Conservation (phyloP, 53 echinoderm and acorn worm genomes). For the Paracentrotus lividus region DNA sequence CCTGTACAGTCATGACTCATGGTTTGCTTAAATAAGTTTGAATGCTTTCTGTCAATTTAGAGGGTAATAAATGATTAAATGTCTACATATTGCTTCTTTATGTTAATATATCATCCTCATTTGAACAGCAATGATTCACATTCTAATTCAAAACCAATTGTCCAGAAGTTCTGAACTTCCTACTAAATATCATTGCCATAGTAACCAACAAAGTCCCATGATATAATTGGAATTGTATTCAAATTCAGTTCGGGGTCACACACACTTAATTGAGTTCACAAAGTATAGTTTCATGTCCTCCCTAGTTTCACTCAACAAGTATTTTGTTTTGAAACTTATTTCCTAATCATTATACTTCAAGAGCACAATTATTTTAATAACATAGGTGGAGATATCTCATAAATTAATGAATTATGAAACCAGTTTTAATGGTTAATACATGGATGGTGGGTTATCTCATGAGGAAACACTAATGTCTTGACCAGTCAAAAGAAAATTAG, state of each 20-base stretch:
- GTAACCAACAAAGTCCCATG: not conserved
- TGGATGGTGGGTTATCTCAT: not conserved
- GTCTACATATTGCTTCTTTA: too few species aligned
- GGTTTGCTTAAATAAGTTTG: too few species aligned
- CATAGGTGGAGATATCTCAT: not conserved
- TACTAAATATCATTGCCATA: not conserved
- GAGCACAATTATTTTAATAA: not conserved
- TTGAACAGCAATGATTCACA: not conserved
- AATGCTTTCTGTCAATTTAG: too few species aligned
- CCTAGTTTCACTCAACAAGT: not conserved
- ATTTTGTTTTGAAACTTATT: not conserved
- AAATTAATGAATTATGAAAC: not conserved
- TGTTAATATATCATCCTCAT: not conserved
- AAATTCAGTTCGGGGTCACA: slow-evolving; percentile 11
- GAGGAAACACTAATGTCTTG: not conserved
- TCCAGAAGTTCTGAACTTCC: slow-evolving; percentile 10
- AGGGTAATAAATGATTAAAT: too few species aligned
- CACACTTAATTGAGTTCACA: not conserved
- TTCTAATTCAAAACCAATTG: not conserved
- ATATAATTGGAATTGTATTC: slow-evolving; percentile 19
- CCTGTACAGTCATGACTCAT: too few species aligned
- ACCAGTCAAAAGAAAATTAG: not conserved
- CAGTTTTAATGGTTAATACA: not conserved
- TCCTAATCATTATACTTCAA: not conserved
- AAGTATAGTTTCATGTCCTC: not conserved